phyloP scores from a whole-genome alignment of 2,113 vertebrate genomes.

The Urocynchramus pylzowi region DNA sequence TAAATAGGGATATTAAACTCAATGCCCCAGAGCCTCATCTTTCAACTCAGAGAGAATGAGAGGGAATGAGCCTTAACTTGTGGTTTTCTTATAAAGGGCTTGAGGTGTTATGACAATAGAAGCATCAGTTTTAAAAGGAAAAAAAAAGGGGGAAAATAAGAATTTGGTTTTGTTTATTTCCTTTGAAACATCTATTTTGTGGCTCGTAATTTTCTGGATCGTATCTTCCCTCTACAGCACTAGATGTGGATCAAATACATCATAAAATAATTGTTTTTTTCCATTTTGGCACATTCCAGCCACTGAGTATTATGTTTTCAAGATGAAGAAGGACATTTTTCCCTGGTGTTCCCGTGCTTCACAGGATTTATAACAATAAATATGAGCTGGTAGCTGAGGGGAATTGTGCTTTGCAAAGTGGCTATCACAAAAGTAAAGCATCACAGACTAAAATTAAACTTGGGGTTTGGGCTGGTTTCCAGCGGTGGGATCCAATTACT shows the following conservation, averaged over 20 bases:
- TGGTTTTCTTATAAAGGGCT: neutral
- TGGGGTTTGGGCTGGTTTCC: constrained; percentile 33
- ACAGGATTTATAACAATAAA: neutral
- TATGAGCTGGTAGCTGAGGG: neutral
- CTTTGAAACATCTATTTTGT: neutral
- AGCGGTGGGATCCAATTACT: neutral
- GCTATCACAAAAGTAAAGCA: neutral
- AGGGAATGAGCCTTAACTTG: neutral
- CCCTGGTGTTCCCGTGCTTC: neutral
- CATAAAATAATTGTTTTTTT: neutral
- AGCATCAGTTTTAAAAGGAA: neutral
- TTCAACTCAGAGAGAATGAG: neutral
- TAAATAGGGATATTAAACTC: constrained; percentile 6
- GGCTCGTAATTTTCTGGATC: neutral
- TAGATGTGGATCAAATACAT: neutral
- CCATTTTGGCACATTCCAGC: neutral
- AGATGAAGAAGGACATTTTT: neutral
- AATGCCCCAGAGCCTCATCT: neutral
- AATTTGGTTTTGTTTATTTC: neutral
- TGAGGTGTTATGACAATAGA: neutral
- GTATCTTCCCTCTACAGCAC: neutral
- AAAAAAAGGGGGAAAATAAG: neutral
- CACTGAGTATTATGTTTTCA: neutral
- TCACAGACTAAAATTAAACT: neutral
- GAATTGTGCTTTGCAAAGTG: constrained; percentile 20